These are phyloP conservation scores for Limonius californicus DNA, from an alignment of 1,140 invertebrate genomes.

Conservation along the genomic window DNA sequence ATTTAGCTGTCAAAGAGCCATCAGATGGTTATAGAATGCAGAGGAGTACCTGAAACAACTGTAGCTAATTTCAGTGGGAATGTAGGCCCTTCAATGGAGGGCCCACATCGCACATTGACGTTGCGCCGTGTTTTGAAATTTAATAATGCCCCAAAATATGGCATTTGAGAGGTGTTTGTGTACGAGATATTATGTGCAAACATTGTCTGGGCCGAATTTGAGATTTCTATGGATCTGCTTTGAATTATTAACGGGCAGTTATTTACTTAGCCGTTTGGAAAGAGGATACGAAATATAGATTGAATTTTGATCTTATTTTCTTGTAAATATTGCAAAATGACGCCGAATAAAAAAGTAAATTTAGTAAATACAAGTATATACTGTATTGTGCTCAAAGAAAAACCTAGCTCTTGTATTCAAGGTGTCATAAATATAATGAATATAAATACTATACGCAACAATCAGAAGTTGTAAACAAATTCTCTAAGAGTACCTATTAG, in stretches of 20 bases:
- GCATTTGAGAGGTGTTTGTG: background rate
- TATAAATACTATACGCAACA: too few species aligned
- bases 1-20: slow-evolving; percentile 8
- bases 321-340: too few species aligned
- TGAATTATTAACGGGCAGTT: slow-evolving; percentile 1
- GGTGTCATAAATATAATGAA: too few species aligned
- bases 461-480: too few species aligned
- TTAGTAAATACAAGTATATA: too few species aligned
- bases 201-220: slow-evolving; percentile 3
- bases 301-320: too few species aligned
- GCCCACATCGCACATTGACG: background rate
- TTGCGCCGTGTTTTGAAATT: slow-evolving; percentile 6
- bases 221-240: slow-evolving; percentile 1
- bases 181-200: slow-evolving; percentile 10
- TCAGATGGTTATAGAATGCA: slow-evolving; percentile 7
- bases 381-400: too few species aligned
- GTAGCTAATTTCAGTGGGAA: slow-evolving; percentile 14
- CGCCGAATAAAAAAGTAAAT: too few species aligned
- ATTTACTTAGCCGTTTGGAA: slow-evolving; percentile 2
- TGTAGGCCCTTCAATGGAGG: background rate
- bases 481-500: too few species aligned
- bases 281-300: too few species aligned
- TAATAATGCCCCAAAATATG: slow-evolving; percentile 11
- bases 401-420: too few species aligned
- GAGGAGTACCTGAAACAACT: slow-evolving; percentile 13